Conservation (phyloP, 2,888 invertebrate genomes). For the Nematopogon swammerdamellus region DNA sequence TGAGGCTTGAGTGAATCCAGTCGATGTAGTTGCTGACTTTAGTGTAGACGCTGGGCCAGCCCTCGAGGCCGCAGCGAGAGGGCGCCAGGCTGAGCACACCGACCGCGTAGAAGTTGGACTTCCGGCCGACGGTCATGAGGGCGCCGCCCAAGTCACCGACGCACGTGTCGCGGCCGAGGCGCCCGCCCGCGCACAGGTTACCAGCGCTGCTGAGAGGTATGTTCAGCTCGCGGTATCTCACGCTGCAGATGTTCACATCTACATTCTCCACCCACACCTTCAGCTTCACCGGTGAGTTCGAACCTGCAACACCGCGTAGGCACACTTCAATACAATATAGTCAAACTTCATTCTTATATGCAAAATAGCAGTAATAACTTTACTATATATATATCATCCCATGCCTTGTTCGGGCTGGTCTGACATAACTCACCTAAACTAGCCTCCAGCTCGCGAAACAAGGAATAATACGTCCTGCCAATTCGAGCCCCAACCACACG, state of each 20-base stretch:
- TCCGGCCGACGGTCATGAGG: constrained; percentile 23
- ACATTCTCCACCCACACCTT: constrained; percentile 36
- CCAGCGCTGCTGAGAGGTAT: constrained; percentile 15
- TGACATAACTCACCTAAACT: too few relatives aligned
- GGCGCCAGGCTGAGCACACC: constrained; percentile 37
- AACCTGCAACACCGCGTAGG: too few relatives aligned
- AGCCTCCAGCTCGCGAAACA: too few relatives aligned
- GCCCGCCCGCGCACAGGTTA: constrained; percentile 56
- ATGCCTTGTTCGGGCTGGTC: too few relatives aligned
- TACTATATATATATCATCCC: too few relatives aligned
- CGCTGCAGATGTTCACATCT: constrained; percentile 16
- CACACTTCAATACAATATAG: too few relatives aligned
- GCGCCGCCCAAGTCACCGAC: constrained; percentile 62
- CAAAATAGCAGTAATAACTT: too few relatives aligned
- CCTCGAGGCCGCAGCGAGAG: constrained; percentile 22
- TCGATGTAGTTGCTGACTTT: constrained; percentile 50
- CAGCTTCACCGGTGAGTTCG: constrained; percentile 17
- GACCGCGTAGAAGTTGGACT: constrained; percentile 41
- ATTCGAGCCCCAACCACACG: too few relatives aligned
- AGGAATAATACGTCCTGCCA: too few relatives aligned
- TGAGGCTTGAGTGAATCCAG: constrained; percentile 52
- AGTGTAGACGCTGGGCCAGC: constrained; percentile 61
- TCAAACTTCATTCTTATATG: too few relatives aligned
- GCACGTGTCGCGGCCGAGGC: constrained; percentile 49
- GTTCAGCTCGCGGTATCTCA: constrained; percentile 19